Base-by-base conservation (phyloP, 1,140 invertebrate species). In the Bombus waltoni region DNA sequence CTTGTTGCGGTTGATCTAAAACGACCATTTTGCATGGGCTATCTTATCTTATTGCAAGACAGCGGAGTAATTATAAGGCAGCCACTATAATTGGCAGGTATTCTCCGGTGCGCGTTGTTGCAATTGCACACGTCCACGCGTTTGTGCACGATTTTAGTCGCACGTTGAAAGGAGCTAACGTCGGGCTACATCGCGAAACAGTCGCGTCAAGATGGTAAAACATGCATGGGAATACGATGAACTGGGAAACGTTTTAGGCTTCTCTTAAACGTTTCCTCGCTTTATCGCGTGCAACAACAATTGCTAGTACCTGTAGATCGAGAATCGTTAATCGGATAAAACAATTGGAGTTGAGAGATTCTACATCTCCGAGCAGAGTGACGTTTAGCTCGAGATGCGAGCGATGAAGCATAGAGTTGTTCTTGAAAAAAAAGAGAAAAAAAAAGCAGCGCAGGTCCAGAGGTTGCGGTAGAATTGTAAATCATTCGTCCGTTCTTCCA, bases 1-100 rank as follows among this genome's bases (percentile, higher is more conserved):
- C 90, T 90, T 88, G 89, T 91, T 89, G 75, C 73, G 57, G 83
- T 47, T 89, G 86, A 91, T 92, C 83, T 86, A 91, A 80, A 83
- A 32, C 68, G 78, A 47, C 44, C 66, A 86, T 85, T 84, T 74
- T 70, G 68, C 72, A 78, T 32, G 47, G 59, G 59, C 77, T 53
- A 74, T 35, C 76, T 91, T 71, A 71, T 68, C 66, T 68, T 85
- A 88, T 79, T 82, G 79, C 47, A 32, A 44, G 77, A 72, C 80
- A 86, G 38, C 66, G 28, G 53, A 53, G 76, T 90, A 89, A 90
- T 90, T 90, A 88, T 81, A 74, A 88, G 53, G 81, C 66, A 15
- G 68, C 66, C n/a, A 3, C n/a, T 78, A 78, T 83, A 89, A 90
- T 71, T 89, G 74, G 57, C 71, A 73, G 47, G 25, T 86, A 80